These are phyloP conservation scores for Bellardia bayeri DNA, from an alignment of 2,888 invertebrate genomes.

Conservation along the genomic window DNA sequence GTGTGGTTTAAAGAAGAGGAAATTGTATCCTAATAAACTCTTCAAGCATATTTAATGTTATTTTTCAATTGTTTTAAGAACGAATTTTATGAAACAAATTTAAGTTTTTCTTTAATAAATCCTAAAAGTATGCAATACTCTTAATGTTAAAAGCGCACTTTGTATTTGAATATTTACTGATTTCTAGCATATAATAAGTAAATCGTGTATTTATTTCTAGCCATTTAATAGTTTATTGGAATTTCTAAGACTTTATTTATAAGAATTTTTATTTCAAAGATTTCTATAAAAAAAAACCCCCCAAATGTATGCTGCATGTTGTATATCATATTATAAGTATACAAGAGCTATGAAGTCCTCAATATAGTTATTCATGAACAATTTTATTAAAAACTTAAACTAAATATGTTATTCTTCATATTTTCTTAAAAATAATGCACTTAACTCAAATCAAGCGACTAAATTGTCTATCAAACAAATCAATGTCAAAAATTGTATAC, in stretches of 20 bases:
- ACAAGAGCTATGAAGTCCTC: not conserved
- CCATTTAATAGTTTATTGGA: too few species aligned
- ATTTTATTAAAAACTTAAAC: not conserved
- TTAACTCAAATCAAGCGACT: slow-evolving; percentile 10
- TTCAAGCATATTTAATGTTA: too few species aligned
- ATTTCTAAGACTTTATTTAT: too few species aligned
- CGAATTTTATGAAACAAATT: too few species aligned
- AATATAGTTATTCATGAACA: not conserved
- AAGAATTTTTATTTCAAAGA: too few species aligned
- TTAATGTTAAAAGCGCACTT: not conserved
- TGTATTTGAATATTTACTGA: not conserved
- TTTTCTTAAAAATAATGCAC: slow-evolving; percentile 6
- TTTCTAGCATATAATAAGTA: too few species aligned
- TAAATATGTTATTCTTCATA: not conserved
- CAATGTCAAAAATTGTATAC: slow-evolving; percentile 63
- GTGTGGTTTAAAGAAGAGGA: too few species aligned
- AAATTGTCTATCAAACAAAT: slow-evolving; percentile 63
- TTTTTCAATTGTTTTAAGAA: too few species aligned
- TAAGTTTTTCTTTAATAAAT: not conserved
- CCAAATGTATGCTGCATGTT: not conserved
- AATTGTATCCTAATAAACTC: too few species aligned
- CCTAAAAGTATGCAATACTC: not conserved
- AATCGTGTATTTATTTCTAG: not conserved
- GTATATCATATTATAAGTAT: not conserved
- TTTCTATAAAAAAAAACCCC: too few species aligned